These are phyloP conservation scores for Schizotus pectinicornis DNA, from an alignment of 2,888 invertebrate genomes.

Conservation along the genomic window DNA sequence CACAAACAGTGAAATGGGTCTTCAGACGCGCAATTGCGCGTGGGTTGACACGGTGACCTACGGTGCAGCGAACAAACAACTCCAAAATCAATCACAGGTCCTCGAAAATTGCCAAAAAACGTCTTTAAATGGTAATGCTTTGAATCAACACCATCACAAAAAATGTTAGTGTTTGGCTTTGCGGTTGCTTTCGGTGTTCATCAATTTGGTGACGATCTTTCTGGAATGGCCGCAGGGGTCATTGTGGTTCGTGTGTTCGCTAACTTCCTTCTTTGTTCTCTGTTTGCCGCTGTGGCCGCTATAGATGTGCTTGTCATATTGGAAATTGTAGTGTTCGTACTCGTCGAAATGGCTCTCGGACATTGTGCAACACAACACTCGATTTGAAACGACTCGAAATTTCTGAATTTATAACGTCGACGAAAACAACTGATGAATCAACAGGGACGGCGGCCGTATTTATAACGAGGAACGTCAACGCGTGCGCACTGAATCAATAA, in stretches of 20 bases:
- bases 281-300: constrained; percentile 90
- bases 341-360: constrained; percentile 86
- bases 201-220: constrained; percentile 85
- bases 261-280: constrained; percentile 86
- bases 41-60: too few relatives aligned
- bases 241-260: constrained; percentile 87
- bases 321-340: constrained; percentile 94
- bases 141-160: constrained; percentile 10
- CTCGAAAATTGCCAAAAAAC: constrained; percentile 11
- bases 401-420: constrained; percentile 14
- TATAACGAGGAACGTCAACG: not conserved
- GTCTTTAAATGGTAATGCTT: constrained; percentile 22
- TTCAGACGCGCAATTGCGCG: too few relatives aligned
- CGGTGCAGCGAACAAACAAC: too few relatives aligned
- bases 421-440: constrained; percentile 40
- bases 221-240: constrained; percentile 93
- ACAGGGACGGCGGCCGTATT: constrained; percentile 1
- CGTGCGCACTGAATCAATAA: not conserved
- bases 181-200: constrained; percentile 84
- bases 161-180: constrained; percentile 58
- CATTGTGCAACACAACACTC: constrained; percentile 66
- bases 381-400: not conserved
- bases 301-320: constrained; percentile 88
- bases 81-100: constrained; percentile 17
- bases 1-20: too few relatives aligned